phyloP scores from a whole-genome alignment of 2,113 vertebrate species.

The Argyrosomus japonicus region DNA sequence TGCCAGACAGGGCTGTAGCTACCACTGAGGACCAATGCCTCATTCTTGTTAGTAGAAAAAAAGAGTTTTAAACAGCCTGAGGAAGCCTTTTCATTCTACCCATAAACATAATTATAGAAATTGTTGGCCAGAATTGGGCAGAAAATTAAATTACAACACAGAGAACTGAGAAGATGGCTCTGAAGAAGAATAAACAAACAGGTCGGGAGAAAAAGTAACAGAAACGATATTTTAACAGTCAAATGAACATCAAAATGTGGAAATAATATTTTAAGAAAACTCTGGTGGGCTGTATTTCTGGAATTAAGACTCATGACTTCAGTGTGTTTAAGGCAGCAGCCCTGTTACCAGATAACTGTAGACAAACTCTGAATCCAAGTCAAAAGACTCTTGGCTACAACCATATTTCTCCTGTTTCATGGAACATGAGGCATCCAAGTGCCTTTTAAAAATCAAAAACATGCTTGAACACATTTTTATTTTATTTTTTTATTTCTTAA shows the following conservation, averaged over 20 bases:
- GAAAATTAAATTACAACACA: not conserved
- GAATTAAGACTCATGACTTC: too few species aligned
- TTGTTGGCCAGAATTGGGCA: not conserved
- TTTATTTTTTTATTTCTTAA: not conserved
- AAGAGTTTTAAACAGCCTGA: not conserved
- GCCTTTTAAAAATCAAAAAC: too few species aligned
- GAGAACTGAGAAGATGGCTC: not conserved
- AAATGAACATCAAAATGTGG: not conserved
- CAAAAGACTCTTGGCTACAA: not conserved
- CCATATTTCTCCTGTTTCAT: not conserved
- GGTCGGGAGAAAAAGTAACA: not conserved
- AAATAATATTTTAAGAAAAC: too few species aligned
- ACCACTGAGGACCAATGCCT: not conserved
- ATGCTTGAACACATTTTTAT: too few species aligned
- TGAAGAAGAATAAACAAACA: not conserved
- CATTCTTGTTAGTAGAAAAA: not conserved
- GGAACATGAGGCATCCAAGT: not conserved
- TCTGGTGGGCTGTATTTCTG: not conserved
- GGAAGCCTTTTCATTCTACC: not conserved
- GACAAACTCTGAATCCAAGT: not conserved
- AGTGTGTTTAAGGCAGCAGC: too few species aligned
- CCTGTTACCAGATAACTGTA: not conserved
- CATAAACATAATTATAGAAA: not conserved
- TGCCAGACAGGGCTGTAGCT: not conserved
- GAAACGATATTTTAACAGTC: not conserved